Percentiles rank a stretch among this genome's conserved stretches.
Evolutionary conservation across 1,140 invertebrate species (phyloP).

Genomic region (Archegozetes longisetosus): DNA sequence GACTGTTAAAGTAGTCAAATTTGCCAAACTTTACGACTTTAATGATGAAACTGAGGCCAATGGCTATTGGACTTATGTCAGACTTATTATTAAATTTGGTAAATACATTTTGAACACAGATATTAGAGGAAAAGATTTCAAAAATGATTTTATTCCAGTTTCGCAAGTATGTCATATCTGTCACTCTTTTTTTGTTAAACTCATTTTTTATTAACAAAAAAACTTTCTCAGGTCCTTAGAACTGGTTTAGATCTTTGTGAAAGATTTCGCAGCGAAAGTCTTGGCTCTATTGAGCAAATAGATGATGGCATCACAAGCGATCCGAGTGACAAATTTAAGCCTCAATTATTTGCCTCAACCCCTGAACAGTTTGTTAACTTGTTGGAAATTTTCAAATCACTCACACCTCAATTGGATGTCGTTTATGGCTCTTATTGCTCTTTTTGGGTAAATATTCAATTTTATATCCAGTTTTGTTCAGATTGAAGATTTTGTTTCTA

Average conservation of each 20-base stretch:
- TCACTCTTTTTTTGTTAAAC: background rate
- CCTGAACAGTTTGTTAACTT: background rate
- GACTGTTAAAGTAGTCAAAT: background rate
- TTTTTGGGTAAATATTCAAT: background rate
- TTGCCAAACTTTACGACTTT: slow-evolving; percentile 9
- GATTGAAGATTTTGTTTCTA: background rate
- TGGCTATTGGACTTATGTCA: slow-evolving; percentile 11
- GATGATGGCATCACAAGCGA: background rate
- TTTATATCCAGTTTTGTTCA: background rate
- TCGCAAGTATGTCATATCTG: background rate
- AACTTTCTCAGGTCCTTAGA: background rate
- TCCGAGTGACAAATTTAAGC: background rate
- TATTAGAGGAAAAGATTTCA: background rate
- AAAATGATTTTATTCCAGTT: background rate
- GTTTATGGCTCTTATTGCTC: background rate
- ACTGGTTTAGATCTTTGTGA: slow-evolving; percentile 4
- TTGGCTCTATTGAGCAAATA: background rate
- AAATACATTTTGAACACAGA: background rate
- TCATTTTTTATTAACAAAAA: background rate
- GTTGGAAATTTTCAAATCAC: background rate
- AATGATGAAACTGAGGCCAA: slow-evolving; percentile 9
- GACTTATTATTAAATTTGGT: slow-evolving; percentile 3
- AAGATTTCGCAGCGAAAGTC: background rate
- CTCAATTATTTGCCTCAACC: background rate
- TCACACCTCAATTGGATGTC: background rate